phyloP scores from a whole-genome alignment of 2,113 vertebrate species.

The Salvelinus fontinalis region DNA sequence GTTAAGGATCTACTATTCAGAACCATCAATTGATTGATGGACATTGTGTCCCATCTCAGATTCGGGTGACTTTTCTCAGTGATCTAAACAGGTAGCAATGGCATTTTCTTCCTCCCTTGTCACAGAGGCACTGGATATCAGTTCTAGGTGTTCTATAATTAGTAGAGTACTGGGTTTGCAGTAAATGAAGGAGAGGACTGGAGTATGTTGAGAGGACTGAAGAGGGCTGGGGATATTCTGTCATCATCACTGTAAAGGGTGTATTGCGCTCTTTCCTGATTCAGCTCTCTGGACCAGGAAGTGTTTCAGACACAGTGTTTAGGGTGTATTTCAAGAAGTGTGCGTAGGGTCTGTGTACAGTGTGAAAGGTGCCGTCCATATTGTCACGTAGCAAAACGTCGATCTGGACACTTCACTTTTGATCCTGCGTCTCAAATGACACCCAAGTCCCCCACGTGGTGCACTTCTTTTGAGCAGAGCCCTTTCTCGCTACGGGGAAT shows the following conservation, averaged over 20 bases:
- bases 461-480: no score
- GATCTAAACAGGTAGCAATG: no score
- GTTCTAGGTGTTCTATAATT: not conserved
- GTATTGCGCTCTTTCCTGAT: slow-evolving; percentile 22
- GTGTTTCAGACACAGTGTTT: not conserved
- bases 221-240: not conserved
- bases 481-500: no score
- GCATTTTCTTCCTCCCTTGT: no score
- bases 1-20: not conserved
- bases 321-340: not conserved
- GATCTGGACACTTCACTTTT: not conserved
- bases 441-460: no score
- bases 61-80: no score
- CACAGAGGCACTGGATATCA: not conserved
- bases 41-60: no score
- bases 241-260: slow-evolving; percentile 6
- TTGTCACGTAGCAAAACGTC: not conserved
- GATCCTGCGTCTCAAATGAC: not conserved
- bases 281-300: not conserved
- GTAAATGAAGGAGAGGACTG: not conserved
- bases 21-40: no score
- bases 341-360: not conserved
- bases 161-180: not conserved
- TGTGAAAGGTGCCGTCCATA: not conserved
- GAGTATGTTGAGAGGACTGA: not conserved